These are phyloP conservation scores for Boloria selene DNA, from an alignment of 2,888 invertebrate species.

Conservation along the genomic window DNA sequence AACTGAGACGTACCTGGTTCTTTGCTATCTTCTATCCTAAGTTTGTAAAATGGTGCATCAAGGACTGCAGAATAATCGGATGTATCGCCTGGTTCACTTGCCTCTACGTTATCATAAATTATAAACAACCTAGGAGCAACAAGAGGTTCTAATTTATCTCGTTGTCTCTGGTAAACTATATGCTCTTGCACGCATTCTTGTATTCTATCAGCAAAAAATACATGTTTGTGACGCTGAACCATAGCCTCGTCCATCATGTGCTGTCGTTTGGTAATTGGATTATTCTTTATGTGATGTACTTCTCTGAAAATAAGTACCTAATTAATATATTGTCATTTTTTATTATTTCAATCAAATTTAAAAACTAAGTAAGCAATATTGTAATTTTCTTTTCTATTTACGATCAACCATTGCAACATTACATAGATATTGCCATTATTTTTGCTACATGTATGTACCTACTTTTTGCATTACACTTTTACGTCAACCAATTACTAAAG, in stretches of 20 bases:
- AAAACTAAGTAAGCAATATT: background rate
- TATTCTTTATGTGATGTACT: constrained; percentile 74
- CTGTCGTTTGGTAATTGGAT: constrained; percentile 74
- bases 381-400: too few relatives aligned
- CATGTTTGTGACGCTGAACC: constrained; percentile 83
- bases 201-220: constrained; percentile 86
- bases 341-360: too few relatives aligned
- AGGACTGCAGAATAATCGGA: constrained; percentile 82
- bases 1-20: constrained; percentile 60
- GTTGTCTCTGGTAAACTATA: constrained; percentile 75
- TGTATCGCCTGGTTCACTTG: constrained; percentile 84
- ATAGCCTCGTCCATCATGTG: constrained; percentile 76
- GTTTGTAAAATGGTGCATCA: constrained; percentile 84
- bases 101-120: constrained; percentile 88
- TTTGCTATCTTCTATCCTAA: constrained; percentile 81
- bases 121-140: constrained; percentile 85
- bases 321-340: background rate
- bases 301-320: constrained; percentile 64
- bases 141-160: constrained; percentile 77
- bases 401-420: too few relatives aligned
- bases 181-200: constrained; percentile 85
- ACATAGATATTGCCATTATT: too few relatives aligned
- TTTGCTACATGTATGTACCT: too few relatives aligned
- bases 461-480: constrained; percentile 7
- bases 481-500: constrained; percentile 25